Evolutionary conservation across 2,888 invertebrate species (phyloP).

Genomic region (Ophonus ardosiacus): DNA sequence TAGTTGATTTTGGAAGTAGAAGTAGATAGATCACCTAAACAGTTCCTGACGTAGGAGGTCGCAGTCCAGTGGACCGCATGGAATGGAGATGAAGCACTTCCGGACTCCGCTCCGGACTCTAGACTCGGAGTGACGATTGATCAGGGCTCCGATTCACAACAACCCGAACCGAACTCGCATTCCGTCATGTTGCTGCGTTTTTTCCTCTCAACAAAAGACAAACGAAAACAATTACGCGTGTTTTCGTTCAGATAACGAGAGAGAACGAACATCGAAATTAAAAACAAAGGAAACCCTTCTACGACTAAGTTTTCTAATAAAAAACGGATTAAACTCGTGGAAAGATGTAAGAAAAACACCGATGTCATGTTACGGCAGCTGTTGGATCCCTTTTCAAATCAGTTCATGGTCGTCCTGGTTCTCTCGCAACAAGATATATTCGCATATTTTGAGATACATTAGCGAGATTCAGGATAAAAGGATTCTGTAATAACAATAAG

Average conservation of each 20-base stretch:
- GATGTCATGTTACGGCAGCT: slow-evolving; percentile 55
- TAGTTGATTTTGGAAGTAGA: slow-evolving; percentile 25
- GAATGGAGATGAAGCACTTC: slow-evolving; percentile 61
- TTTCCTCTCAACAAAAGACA: slow-evolving; percentile 46
- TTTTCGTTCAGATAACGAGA: slow-evolving; percentile 48
- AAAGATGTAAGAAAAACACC: slow-evolving; percentile 51
- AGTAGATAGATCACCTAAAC: slow-evolving; percentile 32
- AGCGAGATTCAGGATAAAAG: slow-evolving; percentile 21
- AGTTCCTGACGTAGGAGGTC: slow-evolving; percentile 12
- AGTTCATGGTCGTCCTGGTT: neutral
- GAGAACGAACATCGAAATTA: slow-evolving; percentile 45
- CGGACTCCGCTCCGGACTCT: slow-evolving; percentile 27
- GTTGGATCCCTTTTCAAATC: slow-evolving; percentile 44
- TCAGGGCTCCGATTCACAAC: slow-evolving; percentile 7
- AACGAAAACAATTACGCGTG: slow-evolving; percentile 58
- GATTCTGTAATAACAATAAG: slow-evolving; percentile 6
- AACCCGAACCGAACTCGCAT: slow-evolving; percentile 33
- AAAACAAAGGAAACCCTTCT: slow-evolving; percentile 52
- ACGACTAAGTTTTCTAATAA: slow-evolving; percentile 60
- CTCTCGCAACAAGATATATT: slow-evolving; percentile 18
- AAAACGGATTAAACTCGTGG: slow-evolving; percentile 61
- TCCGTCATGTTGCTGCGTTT: slow-evolving; percentile 50
- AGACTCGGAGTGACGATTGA: slow-evolving; percentile 42
- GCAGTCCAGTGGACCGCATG: slow-evolving; percentile 34
- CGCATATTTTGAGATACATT: slow-evolving; percentile 39